Percentiles rank a stretch among this genome's conserved stretches.
phyloP scores from a whole-genome alignment of 2,113 vertebrate species.

The Copsychus sechellarum region DNA sequence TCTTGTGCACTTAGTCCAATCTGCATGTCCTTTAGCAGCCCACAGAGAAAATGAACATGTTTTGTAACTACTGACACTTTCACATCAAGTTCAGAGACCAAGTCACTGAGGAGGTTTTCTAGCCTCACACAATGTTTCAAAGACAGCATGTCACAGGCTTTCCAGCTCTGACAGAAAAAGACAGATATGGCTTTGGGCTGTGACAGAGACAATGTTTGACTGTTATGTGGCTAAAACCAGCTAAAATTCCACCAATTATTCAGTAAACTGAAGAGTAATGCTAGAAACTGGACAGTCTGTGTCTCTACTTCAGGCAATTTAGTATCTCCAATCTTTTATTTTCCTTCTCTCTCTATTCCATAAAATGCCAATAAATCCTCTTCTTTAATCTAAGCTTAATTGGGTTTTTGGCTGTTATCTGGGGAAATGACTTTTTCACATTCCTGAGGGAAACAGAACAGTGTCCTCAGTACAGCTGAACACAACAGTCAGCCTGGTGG shows the following conservation, averaged over 20 bases:
- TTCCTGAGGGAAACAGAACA: constrained; percentile 46
- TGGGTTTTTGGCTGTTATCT: constrained; percentile 61
- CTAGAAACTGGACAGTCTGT: neutral
- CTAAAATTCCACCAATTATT: constrained; percentile 24
- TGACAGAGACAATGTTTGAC: neutral
- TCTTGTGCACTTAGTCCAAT: neutral
- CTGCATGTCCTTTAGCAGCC: neutral
- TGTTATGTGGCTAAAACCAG: neutral
- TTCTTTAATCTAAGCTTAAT: constrained; percentile 69
- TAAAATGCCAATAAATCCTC: constrained; percentile 54
- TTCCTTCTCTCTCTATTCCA: constrained; percentile 29
- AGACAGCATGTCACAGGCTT: neutral
- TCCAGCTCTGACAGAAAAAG: neutral
- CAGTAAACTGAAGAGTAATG: constrained; percentile 3
- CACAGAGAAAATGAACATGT: neutral
- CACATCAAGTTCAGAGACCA: neutral
- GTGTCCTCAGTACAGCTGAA: constrained; percentile 23
- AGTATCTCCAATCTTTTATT: constrained; percentile 45
- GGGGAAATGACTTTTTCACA: constrained; percentile 51
- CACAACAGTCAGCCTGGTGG: neutral
- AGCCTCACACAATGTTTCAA: neutral
- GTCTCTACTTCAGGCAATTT: constrained; percentile 51
- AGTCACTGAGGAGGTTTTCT: neutral
- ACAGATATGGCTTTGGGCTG: constrained; percentile 40
- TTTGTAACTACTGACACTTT: constrained; percentile 11